These are phyloP conservation scores for Caradrina clavipalpis DNA, from an alignment of 2,888 invertebrate genomes.

Conservation along the genomic window DNA sequence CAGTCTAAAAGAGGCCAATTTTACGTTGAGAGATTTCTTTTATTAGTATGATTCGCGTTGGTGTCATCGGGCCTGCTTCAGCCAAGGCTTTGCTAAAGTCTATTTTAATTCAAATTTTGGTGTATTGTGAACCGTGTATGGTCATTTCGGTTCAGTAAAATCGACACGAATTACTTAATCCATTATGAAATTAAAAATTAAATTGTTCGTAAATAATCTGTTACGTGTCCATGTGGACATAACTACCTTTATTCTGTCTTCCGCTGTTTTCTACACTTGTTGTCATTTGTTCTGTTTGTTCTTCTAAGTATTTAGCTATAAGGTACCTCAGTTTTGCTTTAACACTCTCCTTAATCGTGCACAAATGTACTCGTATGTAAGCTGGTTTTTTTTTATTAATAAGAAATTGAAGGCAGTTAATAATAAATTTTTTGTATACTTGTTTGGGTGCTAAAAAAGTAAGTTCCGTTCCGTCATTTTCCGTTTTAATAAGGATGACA, in stretches of 20 bases:
- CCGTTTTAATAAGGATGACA: not conserved
- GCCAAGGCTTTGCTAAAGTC: no score
- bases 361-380: constrained; percentile 23
- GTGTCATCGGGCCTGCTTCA: no score
- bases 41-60: no score
- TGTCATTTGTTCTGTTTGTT: constrained; percentile 64
- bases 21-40: not conserved
- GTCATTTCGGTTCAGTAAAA: no score
- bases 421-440: constrained; percentile 1
- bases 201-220: not conserved
- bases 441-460: constrained; percentile 28
- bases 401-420: not conserved
- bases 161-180: no score
- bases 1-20: constrained; percentile 1
- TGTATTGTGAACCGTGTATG: no score
- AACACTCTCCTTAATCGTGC: constrained; percentile 40
- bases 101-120: no score
- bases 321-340: constrained; percentile 40
- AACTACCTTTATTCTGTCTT: constrained; percentile 55
- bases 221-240: constrained; percentile 15
- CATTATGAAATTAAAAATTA: no score
- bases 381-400: not conserved
- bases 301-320: constrained; percentile 52
- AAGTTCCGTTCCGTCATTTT: not conserved
- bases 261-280: constrained; percentile 59